Conservation (phyloP, 1,140 invertebrate genomes). For the Drosophila baimaii region DNA sequence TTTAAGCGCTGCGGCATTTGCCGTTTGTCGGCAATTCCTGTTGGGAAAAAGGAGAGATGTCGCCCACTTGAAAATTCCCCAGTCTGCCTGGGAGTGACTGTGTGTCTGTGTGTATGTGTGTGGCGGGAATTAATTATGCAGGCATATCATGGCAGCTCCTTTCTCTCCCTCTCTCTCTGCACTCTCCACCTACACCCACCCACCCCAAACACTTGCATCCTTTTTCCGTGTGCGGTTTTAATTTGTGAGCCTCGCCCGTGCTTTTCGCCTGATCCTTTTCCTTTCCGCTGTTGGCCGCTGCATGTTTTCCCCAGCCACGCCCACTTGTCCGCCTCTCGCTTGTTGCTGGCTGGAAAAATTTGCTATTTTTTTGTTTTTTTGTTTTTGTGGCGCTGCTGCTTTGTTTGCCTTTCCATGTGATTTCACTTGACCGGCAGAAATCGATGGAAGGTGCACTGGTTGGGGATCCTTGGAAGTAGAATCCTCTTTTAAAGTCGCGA, state of each 20-base stretch:
- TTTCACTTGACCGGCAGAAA: slow-evolving; percentile 59
- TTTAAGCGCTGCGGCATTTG: slow-evolving; percentile 69
- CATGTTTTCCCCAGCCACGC: slow-evolving; percentile 26
- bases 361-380: not conserved
- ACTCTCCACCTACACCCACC: not conserved
- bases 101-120: slow-evolving; percentile 29
- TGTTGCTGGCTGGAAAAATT: slow-evolving; percentile 25
- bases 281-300: slow-evolving; percentile 42
- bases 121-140: slow-evolving; percentile 76
- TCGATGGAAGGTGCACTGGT: slow-evolving; percentile 43
- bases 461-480: not conserved
- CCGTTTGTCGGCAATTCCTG: slow-evolving; percentile 72
- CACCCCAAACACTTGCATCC: slow-evolving; percentile 26
- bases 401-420: slow-evolving; percentile 65
- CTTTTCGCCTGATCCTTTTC: slow-evolving; percentile 63
- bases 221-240: slow-evolving; percentile 73
- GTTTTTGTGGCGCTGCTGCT: slow-evolving; percentile 29
- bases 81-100: not conserved
- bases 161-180: slow-evolving; percentile 20
- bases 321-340: slow-evolving; percentile 12
- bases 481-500: not conserved
- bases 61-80: slow-evolving; percentile 51
- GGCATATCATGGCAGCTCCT: slow-evolving; percentile 77
- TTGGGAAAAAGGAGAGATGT: slow-evolving; percentile 28
- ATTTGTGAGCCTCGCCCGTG: slow-evolving; percentile 61